phyloP scores from a whole-genome alignment of 35 echinoderm and acorn worm species.

The Amphiura filiformis region DNA sequence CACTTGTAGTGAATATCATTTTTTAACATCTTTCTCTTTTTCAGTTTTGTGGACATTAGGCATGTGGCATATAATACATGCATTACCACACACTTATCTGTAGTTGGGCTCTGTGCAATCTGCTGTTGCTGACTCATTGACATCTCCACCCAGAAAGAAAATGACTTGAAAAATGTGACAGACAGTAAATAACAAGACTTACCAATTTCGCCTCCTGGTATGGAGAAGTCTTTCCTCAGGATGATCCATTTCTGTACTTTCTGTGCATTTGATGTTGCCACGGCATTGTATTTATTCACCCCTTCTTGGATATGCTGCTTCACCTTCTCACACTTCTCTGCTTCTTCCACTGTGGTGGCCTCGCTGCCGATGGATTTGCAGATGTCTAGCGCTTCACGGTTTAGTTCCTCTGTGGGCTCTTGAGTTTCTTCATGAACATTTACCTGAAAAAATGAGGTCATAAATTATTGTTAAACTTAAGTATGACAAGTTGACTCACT shows the following conservation, averaged over 20 bases:
- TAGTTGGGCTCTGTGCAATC: not conserved
- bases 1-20: no score
- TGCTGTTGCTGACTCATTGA: not conserved
- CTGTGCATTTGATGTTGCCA: slow-evolving; percentile 77
- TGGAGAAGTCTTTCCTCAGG: slow-evolving; percentile 77
- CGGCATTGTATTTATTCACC: slow-evolving; percentile 73
- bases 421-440: slow-evolving; percentile 47
- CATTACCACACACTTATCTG: not conserved
- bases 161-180: not conserved
- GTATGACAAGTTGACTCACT: no score
- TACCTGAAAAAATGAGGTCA: slow-evolving; percentile 43
- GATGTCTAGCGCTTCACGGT: slow-evolving; percentile 62
- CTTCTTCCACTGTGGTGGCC: slow-evolving; percentile 70
- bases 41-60: not conserved
- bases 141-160: not conserved
- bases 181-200: not conserved
- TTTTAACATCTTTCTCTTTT: not conserved
- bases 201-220: slow-evolving; percentile 94
- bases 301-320: slow-evolving; percentile 56
- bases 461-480: not conserved
- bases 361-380: slow-evolving; percentile 52
- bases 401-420: slow-evolving; percentile 58
- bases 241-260: slow-evolving; percentile 80
- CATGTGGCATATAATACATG: not conserved
- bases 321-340: slow-evolving; percentile 56